A percentile compares a stretch with the other conserved stretches of the same genome.
Conservation (phyloP, 2,888 invertebrate genomes). For the Bombylius major region DNA sequence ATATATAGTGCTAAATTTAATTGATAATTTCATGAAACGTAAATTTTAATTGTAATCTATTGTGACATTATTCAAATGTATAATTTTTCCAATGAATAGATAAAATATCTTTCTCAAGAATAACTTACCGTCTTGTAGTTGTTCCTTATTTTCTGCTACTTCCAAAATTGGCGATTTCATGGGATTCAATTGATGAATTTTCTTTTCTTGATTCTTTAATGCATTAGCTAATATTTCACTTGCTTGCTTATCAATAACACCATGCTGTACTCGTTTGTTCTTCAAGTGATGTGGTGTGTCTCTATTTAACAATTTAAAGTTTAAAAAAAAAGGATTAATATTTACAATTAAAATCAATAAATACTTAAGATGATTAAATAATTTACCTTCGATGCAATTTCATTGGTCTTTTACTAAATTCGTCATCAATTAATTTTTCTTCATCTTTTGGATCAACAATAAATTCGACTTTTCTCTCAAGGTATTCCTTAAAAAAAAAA, state of each 20-base stretch:
- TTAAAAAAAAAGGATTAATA: not conserved
- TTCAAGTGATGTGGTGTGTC: conserved; percentile 99
- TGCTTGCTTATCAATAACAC: conserved; percentile 53
- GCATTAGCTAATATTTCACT: conserved; percentile 45
- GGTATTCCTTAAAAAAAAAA: conserved; percentile 32
- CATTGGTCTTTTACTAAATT: conserved; percentile 34
- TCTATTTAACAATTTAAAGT: conserved; percentile 40
- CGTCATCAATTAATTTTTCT: conserved; percentile 23
- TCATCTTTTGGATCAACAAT: conserved; percentile 29
- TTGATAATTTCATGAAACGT: too few relatives aligned
- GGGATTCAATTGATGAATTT: conserved; percentile 21
- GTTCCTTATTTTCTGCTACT: conserved; percentile 24
- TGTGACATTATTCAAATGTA: too few relatives aligned
- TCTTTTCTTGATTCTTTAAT: conserved; percentile 26
- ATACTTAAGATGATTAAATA: conserved; percentile 34
- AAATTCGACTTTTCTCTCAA: conserved; percentile 52
- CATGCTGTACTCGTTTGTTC: conserved; percentile 79
- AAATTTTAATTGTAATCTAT: too few relatives aligned
- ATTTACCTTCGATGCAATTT: conserved; percentile 35
- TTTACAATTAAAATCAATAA: not conserved
- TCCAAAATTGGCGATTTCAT: conserved; percentile 29
- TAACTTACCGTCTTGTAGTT: conserved; percentile 7
- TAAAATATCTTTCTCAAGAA: not conserved
- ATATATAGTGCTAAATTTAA: too few relatives aligned
- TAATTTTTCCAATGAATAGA: too few relatives aligned